These are phyloP conservation scores for Hippocampus barbouri DNA, from an alignment of 2,113 vertebrate species.

Conservation along the genomic window DNA sequence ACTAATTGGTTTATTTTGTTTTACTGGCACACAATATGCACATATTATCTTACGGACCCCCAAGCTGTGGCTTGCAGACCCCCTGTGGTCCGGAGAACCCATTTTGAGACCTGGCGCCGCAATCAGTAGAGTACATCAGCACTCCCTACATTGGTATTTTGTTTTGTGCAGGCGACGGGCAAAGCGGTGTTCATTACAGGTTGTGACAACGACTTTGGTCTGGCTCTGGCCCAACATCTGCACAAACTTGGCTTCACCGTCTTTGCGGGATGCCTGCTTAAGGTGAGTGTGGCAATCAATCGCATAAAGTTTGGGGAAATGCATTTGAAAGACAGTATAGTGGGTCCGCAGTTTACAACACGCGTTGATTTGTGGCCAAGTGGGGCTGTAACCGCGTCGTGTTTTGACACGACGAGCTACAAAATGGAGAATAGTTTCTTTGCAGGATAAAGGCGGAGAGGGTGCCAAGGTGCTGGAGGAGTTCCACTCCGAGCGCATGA, in stretches of 20 bases:
- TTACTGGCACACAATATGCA: too few relatives aligned
- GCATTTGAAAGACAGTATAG: neutral
- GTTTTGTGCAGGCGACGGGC: constrained; percentile 65
- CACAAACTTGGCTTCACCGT: constrained; percentile 79
- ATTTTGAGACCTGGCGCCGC: neutral
- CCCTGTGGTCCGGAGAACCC: neutral
- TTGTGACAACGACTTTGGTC: constrained; percentile 83
- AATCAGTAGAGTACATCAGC: neutral
- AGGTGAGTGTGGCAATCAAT: constrained; percentile 59
- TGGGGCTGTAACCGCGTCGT: neutral
- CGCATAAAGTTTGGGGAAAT: too few relatives aligned
- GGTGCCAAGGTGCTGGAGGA: constrained; percentile 73
- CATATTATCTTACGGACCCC: too few relatives aligned
- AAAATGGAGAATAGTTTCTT: constrained; percentile 1
- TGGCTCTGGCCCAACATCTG: constrained; percentile 76
- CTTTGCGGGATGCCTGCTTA: constrained; percentile 81
- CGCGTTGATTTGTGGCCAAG: too few relatives aligned
- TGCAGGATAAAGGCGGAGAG: constrained; percentile 73
- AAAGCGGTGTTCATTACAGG: constrained; percentile 82
- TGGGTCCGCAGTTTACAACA: too few relatives aligned
- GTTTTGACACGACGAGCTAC: neutral
- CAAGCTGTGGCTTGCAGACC: neutral
- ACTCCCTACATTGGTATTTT: neutral
- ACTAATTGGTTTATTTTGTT: too few relatives aligned
- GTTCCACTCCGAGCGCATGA: constrained; percentile 76